Base-by-base conservation (phyloP, 2,113 vertebrate genomes). In the Nanorana parkeri region DNA sequence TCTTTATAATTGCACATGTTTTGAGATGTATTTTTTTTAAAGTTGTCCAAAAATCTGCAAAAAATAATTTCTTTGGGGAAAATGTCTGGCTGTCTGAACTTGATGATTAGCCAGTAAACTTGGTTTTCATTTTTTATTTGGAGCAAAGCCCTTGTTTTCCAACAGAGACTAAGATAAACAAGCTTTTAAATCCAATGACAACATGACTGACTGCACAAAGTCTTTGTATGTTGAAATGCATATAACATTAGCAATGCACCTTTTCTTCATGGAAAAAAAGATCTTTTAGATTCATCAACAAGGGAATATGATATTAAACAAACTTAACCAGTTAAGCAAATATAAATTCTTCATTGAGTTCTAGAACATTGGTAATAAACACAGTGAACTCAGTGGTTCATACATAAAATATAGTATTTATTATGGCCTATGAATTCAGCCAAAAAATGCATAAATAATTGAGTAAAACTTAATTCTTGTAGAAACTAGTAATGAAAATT, bases 41-140 rank as follows among this genome's bases (percentile, higher is more conserved):
- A 32, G 11, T 55, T 66, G 47, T 21, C 76, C 64, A 78, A 68
- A 68, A 60, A 26, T 63, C 23, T 77, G 60, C 13, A 41, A 79
- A 79, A 52, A 79, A 67, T 55, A 28, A 67, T 67, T 23, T n/a
- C 15, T 21, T 54, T 54, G 6, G 63, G 58, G 58, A 66, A 26
- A 29, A 21, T 21, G 68, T 56, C 32, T 61, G 67, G 67, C 78
- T 71, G 21, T 29, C 55, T 61, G 28, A 71, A 19, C 23, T 26
- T 71, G 21, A 36, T 51, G 55, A 71, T 61, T 80, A 68, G 66
- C 78, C 78, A 71, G 32, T 63, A 19, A 41, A 56, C 16, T 79
- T 68, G 77, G 26, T 68, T 79, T 79, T 68, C 51, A 68, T 68
- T 79, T 69, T 77, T 79, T 20, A 32, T 60, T 68, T 79, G 77